phyloP scores from a whole-genome alignment of 2,797 vertebrate genomes.

The Buceros bicornis region DNA sequence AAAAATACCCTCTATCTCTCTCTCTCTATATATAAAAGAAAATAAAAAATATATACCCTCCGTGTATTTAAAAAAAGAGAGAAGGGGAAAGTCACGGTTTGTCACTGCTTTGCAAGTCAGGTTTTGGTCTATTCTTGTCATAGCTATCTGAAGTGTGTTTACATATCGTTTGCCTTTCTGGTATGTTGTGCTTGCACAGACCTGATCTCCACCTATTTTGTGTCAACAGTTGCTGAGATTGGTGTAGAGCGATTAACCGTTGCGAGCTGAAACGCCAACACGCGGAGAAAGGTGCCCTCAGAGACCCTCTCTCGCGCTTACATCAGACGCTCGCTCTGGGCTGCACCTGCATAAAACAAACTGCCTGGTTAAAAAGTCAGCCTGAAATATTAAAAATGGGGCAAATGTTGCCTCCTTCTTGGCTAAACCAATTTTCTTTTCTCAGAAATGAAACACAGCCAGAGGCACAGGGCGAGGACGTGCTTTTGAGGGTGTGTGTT shows the following conservation, averaged over 20 bases:
- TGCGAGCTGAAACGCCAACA: constrained; percentile 35
- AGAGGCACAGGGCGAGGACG: constrained; percentile 32
- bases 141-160: constrained; percentile 81
- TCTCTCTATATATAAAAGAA: background rate
- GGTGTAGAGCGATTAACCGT: constrained; percentile 78
- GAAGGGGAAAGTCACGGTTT: constrained; percentile 45
- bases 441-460: constrained; percentile 63
- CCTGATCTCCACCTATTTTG: constrained; percentile 89
- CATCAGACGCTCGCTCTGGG: constrained; percentile 84
- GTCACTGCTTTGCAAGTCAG: constrained; percentile 75
- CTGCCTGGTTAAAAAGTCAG: constrained; percentile 76
- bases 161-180: constrained; percentile 85
- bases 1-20: background rate
- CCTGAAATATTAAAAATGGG: constrained; percentile 71
- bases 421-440: constrained; percentile 69
- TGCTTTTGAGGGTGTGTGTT: constrained; percentile 27
- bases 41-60: background rate
- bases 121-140: constrained; percentile 81
- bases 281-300: constrained; percentile 74
- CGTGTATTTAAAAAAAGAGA: background rate
- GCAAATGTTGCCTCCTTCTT: constrained; percentile 69
- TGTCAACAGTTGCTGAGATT: constrained; percentile 87
- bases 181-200: constrained; percentile 91
- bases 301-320: constrained; percentile 78
- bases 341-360: constrained; percentile 80